These are phyloP conservation scores for Hydrophis major DNA, from an alignment of 2,797 vertebrate species.

Conservation along the genomic window DNA sequence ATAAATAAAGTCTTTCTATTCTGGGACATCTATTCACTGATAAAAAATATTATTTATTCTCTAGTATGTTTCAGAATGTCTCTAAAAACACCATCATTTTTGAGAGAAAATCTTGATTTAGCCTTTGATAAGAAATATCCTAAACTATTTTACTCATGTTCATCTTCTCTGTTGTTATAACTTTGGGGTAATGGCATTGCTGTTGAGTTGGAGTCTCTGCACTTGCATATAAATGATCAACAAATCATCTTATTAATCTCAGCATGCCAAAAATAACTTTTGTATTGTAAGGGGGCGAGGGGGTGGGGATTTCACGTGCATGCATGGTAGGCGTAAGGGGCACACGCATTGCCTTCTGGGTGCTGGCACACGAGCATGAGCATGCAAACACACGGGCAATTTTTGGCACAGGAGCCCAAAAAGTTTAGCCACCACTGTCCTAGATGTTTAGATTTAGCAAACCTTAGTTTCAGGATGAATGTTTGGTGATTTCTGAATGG, in stretches of 20 bases:
- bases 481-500: background rate
- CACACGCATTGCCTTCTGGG: too few species aligned
- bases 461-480: background rate
- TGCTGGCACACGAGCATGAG: too few species aligned
- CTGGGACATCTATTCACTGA: too few species aligned
- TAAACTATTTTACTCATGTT: background rate
- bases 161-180: background rate
- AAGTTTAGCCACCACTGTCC: too few species aligned
- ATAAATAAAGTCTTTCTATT: background rate
- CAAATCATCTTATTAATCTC: constrained; percentile 42
- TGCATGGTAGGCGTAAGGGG: too few species aligned
- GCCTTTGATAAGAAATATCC: background rate
- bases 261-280: constrained; percentile 47
- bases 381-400: too few species aligned
- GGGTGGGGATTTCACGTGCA: too few species aligned
- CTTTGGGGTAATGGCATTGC: background rate
- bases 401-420: too few species aligned
- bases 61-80: background rate
- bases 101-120: background rate
- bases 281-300: background rate
- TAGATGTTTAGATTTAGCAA: background rate
- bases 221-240: constrained; percentile 43
- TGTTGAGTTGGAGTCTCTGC: background rate
- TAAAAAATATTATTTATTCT: background rate
- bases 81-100: background rate